Conservation (phyloP, 2,113 vertebrate species). For the Budorcas taxicolor region DNA sequence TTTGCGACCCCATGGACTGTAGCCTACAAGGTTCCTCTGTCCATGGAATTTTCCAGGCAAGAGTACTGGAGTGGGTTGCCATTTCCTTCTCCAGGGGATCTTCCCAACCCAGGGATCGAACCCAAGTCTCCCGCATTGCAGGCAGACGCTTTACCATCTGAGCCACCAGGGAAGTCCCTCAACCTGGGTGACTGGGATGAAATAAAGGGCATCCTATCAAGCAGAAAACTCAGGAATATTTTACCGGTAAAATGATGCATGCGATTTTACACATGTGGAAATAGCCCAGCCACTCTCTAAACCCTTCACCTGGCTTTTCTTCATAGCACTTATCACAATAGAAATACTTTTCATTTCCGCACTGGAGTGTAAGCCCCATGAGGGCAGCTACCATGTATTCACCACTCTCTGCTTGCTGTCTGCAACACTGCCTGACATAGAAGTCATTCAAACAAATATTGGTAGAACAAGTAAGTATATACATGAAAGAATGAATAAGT, state of each 20-base stretch:
- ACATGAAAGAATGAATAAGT: neutral
- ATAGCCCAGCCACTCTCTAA: neutral
- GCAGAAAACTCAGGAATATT: conserved; percentile 5
- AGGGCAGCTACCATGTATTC: neutral
- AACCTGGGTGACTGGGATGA: neutral
- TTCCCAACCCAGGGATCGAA: too few relatives aligned
- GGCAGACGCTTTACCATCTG: too few relatives aligned
- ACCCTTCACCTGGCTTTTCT: neutral
- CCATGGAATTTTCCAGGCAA: too few relatives aligned
- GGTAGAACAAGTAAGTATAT: neutral
- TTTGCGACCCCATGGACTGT: too few relatives aligned
- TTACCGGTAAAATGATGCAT: neutral
- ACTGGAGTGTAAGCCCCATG: neutral
- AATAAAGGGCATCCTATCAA: neutral
- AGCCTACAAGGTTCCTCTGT: too few relatives aligned
- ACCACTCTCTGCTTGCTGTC: neutral
- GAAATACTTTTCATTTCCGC: neutral
- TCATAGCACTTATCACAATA: neutral
- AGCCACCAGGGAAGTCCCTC: too few relatives aligned
- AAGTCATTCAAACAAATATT: neutral
- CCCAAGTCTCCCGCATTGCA: too few relatives aligned
- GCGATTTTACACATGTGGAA: neutral
- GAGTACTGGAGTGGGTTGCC: too few relatives aligned
- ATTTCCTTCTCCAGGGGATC: too few relatives aligned
- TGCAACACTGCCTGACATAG: neutral